Conservation (phyloP, 2,113 vertebrate genomes). For the Narcine bancroftii region DNA sequence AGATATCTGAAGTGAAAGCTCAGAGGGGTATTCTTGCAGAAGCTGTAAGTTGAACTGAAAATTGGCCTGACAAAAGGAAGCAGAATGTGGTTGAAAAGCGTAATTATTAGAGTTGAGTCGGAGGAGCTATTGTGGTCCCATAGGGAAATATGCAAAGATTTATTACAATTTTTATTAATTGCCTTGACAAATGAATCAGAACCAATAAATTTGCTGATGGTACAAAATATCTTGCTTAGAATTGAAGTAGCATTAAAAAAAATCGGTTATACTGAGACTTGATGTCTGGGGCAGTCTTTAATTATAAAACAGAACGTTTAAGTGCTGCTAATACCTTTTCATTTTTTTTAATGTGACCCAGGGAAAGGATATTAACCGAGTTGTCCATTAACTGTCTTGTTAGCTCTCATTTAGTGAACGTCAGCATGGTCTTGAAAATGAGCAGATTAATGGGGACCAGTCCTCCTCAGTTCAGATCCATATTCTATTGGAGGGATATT, state of each 20-base stretch:
- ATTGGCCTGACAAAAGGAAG: constrained; percentile 13
- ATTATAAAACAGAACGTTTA: neutral
- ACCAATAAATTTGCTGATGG: neutral
- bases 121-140: neutral
- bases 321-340: neutral
- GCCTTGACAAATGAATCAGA: constrained; percentile 10
- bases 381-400: neutral
- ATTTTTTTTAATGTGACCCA: neutral
- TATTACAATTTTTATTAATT: neutral
- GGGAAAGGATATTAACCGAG: neutral
- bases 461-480: neutral
- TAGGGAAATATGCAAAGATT: neutral
- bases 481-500: neutral
- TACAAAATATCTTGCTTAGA: neutral
- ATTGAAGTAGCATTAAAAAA: neutral
- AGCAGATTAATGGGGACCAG: neutral
- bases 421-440: neutral
- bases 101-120: constrained; percentile 20
- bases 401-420: neutral
- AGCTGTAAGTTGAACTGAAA: neutral
- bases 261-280: neutral
- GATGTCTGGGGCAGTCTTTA: neutral
- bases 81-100: neutral
- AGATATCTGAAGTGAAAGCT: constrained; percentile 17
- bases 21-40: neutral